Conservation (phyloP, 2,113 vertebrate species). For the Anolis carolinensis region DNA sequence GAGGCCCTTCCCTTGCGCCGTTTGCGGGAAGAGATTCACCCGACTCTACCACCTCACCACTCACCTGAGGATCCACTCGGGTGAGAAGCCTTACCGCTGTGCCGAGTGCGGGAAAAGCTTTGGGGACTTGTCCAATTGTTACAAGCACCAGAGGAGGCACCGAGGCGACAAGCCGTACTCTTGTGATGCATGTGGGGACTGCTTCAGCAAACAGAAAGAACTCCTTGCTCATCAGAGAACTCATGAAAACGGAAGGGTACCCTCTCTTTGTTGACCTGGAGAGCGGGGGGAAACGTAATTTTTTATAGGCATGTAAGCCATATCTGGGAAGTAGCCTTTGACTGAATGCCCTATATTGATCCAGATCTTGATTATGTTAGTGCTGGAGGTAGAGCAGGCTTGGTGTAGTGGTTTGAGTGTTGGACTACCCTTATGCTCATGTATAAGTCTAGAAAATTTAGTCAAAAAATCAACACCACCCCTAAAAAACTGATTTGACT, state of each 20-base stretch:
- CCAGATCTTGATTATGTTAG: not conserved
- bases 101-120: slow-evolving; percentile 54
- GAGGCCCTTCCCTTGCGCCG: not conserved
- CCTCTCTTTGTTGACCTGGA: not conserved
- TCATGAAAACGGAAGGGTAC: not conserved
- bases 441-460: too few species aligned
- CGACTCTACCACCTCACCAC: not conserved
- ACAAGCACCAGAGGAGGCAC: slow-evolving; percentile 50
- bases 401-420: too few species aligned
- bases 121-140: slow-evolving; percentile 63
- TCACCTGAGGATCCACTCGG: slow-evolving; percentile 51
- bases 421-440: too few species aligned
- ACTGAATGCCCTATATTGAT: not conserved
- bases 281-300: too few species aligned
- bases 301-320: not conserved
- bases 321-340: not conserved
- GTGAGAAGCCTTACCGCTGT: slow-evolving; percentile 56
- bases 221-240: not conserved
- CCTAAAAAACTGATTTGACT: too few species aligned
- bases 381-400: too few species aligned
- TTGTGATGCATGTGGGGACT: not conserved
- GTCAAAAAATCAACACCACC: too few species aligned
- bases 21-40: not conserved
- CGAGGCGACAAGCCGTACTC: not conserved
- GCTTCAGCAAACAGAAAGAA: not conserved